Conservation (phyloP, 2,888 invertebrate species). For the Andricus curvator region DNA sequence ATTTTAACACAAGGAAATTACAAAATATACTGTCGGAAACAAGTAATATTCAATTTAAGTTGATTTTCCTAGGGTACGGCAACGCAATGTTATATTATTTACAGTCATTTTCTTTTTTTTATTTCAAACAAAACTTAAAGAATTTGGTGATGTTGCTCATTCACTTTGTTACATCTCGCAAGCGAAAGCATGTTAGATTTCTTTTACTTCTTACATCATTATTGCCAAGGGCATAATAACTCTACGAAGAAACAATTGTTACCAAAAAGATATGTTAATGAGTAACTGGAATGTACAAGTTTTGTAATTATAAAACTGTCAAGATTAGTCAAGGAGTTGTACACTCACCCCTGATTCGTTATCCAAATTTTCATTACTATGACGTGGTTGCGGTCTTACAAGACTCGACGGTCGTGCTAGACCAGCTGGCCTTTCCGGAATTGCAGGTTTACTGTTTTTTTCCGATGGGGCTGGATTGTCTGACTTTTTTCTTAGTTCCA, state of each 20-base stretch:
- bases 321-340: conserved; percentile 6
- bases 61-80: neutral
- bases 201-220: neutral
- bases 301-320: neutral
- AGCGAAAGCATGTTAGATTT: neutral
- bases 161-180: neutral
- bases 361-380: conserved; percentile 73
- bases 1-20: neutral
- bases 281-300: neutral
- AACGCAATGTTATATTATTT: neutral
- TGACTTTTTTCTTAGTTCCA: conserved; percentile 80
- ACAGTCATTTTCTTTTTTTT: neutral
- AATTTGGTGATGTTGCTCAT: neutral
- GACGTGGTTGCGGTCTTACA: conserved; percentile 69
- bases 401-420: conserved; percentile 81
- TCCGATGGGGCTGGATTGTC: conserved; percentile 66
- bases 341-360: conserved; percentile 74
- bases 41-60: neutral
- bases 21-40: neutral
- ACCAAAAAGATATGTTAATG: neutral
- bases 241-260: neutral
- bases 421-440: conserved; percentile 89
- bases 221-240: neutral
- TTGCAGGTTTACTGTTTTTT: conserved; percentile 84
- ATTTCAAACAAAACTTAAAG: neutral